These are phyloP conservation scores for Lepilemur ruficaudatus DNA, from an alignment of 2,797 vertebrate species.

Conservation along the genomic window DNA sequence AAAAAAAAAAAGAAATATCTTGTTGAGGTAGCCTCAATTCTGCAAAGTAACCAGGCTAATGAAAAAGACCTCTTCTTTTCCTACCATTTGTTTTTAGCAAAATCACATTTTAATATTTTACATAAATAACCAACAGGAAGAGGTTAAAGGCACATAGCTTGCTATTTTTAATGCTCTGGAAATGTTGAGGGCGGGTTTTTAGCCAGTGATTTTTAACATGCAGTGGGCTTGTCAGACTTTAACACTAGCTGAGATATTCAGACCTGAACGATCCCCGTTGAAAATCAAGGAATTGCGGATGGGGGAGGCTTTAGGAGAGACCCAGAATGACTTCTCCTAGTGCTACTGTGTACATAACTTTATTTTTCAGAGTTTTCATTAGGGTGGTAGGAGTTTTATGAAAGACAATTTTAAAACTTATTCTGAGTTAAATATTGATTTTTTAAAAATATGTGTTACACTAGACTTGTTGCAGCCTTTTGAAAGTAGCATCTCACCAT, in stretches of 20 bases:
- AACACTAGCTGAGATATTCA: not conserved
- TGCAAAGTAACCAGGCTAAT: not conserved
- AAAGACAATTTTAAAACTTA: conserved; percentile 56
- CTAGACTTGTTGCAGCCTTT: not conserved
- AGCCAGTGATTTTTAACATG: not conserved
- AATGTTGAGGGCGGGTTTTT: not conserved
- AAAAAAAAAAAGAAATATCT: not conserved
- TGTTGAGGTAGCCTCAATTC: not conserved
- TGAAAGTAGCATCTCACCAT: conserved; percentile 46
- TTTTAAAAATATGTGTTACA: not conserved
- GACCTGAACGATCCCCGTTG: conserved; percentile 9
- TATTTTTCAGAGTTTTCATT: conserved; percentile 47
- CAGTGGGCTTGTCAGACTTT: not conserved
- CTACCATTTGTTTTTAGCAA: not conserved
- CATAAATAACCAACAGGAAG: not conserved
- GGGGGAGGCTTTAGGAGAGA: not conserved
- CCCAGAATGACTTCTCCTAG: not conserved
- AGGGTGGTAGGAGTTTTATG: conserved; percentile 49
- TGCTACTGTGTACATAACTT: not conserved
- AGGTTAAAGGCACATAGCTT: not conserved
- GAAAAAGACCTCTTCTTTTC: not conserved
- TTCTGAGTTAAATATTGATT: conserved; percentile 69
- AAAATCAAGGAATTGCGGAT: not conserved
- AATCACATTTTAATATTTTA: conserved; percentile 43
- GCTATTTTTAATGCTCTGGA: not conserved